Evolutionary conservation across 2,888 invertebrate genomes (phyloP), one percentile per base, ranked within the genome.

Genomic region (Macaria liturata): DNA sequence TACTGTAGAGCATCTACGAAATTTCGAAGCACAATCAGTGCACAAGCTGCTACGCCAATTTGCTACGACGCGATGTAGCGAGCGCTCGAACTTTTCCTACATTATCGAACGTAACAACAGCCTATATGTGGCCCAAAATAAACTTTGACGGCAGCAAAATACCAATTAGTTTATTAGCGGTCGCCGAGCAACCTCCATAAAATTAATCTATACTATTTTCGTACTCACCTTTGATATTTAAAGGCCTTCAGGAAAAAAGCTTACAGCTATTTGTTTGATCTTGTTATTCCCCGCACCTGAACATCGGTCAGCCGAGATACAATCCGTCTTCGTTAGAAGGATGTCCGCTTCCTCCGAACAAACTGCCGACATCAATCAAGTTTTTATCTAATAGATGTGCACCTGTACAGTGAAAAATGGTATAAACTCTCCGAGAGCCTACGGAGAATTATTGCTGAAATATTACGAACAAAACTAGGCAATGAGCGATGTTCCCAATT

Each of bases 271-370:
- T 61, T 64, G 59, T 67, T 64, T 67, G 64, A 59, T 64, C 57
- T 62, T 60, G 59, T 67, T 64, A 53, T 45, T 49, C 34, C 34
- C 62, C 68, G 71, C 70, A 78, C 76, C 76, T 80, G 78, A 67
- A 71, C 76, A 75, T 80, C 79, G 78, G 83, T 81, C 83, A 83
- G 75, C 70, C 59, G 61, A 67, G 61, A 69, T 70, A 66, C 80
- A 63, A 87, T 86, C 70, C 72, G 74, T 86, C 86, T 86, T 87
- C 84, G 86, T 86, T 86, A 83, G 66, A 64, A 69, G 65, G 66
- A 70, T 69, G 71, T 70, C 67, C 69, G 69, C 66, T 69, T 72
- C 74, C 76, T 74, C 68, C 66, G 68, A 66, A 67, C 71, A 69
- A 74, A 68, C 77, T 75, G 72, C 72, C 72, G 73, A 75, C 83